These are phyloP conservation scores for Jaculus jaculus DNA, from an alignment of 2,113 vertebrate species.

Conservation along the genomic window DNA sequence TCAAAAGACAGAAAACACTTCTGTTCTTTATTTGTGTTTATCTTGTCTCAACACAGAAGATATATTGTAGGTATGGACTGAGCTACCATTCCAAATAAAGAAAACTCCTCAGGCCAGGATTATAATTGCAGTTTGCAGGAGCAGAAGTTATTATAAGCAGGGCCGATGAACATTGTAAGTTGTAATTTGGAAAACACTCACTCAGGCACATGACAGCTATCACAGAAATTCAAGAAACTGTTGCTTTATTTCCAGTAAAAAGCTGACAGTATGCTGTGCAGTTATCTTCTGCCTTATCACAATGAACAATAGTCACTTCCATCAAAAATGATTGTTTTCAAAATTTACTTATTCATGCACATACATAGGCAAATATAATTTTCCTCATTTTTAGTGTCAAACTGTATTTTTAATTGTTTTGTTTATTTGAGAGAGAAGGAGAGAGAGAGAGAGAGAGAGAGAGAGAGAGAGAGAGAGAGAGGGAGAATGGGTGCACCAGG, in stretches of 20 bases:
- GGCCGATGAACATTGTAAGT: not conserved
- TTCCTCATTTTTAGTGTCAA: not conserved
- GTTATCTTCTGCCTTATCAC: not conserved
- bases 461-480: no score
- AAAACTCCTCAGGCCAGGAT: not conserved
- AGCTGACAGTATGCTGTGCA: not conserved
- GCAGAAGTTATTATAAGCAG: not conserved
- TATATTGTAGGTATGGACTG: not conserved
- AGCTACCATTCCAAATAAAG: not conserved
- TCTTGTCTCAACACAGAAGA: constrained; percentile 20
- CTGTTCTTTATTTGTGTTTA: not conserved
- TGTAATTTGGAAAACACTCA: not conserved
- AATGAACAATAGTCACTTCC: not conserved
- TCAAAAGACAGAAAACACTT: not conserved
- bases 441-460: no score
- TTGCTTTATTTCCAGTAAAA: not conserved
- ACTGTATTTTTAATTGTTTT: no score
- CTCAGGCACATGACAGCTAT: not conserved
- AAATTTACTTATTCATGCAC: constrained; percentile 27
- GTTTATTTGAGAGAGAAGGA: no score
- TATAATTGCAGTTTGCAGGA: not conserved
- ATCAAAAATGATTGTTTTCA: not conserved
- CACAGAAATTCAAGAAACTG: not conserved
- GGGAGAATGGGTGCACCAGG: no score
- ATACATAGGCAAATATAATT: not conserved